Evolutionary conservation across 2,888 invertebrate genomes (phyloP).

Genomic region (Neocrepidodera transversa): DNA sequence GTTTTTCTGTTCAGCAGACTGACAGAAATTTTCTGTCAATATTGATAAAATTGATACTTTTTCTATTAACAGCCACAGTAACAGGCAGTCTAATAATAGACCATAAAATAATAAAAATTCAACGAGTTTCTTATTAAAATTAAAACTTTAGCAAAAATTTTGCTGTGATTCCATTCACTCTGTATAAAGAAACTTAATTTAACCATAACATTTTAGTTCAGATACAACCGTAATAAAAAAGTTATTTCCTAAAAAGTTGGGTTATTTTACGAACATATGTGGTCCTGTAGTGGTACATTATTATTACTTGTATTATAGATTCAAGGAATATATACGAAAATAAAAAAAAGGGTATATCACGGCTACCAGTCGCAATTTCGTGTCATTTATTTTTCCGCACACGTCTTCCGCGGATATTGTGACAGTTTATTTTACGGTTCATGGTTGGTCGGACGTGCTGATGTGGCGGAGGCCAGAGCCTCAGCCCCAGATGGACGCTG

Average conservation of each 20-base stretch:
- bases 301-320: conserved; percentile 16
- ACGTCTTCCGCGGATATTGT: conserved; percentile 30
- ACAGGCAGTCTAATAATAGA: no score
- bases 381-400: conserved; percentile 18
- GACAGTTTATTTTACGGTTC: conserved; percentile 35
- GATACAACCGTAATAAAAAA: background rate
- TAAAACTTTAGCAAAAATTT: no score
- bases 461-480: conserved; percentile 27
- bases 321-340: conserved; percentile 5
- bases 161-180: no score
- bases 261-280: conserved; percentile 1
- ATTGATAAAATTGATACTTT: no score
- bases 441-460: conserved; percentile 30
- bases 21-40: no score
- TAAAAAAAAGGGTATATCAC: conserved; percentile 16
- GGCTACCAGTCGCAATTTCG: conserved; percentile 9
- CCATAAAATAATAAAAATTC: no score
- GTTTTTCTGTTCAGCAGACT: no score
- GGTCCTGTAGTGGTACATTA: background rate
- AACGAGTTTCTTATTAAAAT: no score
- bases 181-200: no score
- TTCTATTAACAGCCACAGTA: no score
- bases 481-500: conserved; percentile 34
- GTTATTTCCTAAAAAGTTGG: background rate
- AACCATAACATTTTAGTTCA: background rate